Conservation (phyloP, 2,113 vertebrate genomes). For the Gymnogyps californianus region DNA sequence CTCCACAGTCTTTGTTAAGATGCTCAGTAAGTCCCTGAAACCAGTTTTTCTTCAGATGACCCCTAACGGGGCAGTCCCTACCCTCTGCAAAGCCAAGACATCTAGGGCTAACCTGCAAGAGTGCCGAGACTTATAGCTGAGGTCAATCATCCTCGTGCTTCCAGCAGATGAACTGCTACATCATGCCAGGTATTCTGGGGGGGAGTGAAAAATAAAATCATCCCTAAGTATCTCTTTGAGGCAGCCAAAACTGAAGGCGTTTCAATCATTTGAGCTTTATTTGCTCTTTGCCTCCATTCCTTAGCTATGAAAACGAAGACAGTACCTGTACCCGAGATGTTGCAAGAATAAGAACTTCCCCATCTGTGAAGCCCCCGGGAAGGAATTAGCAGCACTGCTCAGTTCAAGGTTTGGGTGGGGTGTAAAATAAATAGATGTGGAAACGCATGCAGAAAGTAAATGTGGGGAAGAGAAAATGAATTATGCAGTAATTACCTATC, state of each 20-base stretch:
- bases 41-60: background rate
- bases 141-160: background rate
- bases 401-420: background rate
- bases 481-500: slow-evolving; percentile 4
- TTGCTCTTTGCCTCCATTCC: background rate
- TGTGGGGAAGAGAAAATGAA: background rate
- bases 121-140: background rate
- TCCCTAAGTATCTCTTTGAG: background rate
- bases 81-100: background rate
- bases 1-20: background rate
- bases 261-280: background rate
- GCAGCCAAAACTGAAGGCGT: background rate
- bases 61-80: background rate
- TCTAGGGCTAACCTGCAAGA: background rate
- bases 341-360: background rate
- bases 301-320: background rate
- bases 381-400: background rate
- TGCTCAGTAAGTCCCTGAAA: background rate
- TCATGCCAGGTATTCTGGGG: background rate
- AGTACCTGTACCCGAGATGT: background rate
- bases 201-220: background rate
- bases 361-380: background rate
- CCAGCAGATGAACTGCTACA: background rate
- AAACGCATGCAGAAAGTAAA: background rate
- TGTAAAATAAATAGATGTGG: background rate